A percentile compares a stretch with the other conserved stretches of the same genome.
Evolutionary conservation across 2,797 vertebrate species (phyloP).

Genomic region (Artibeus jamaicensis): DNA sequence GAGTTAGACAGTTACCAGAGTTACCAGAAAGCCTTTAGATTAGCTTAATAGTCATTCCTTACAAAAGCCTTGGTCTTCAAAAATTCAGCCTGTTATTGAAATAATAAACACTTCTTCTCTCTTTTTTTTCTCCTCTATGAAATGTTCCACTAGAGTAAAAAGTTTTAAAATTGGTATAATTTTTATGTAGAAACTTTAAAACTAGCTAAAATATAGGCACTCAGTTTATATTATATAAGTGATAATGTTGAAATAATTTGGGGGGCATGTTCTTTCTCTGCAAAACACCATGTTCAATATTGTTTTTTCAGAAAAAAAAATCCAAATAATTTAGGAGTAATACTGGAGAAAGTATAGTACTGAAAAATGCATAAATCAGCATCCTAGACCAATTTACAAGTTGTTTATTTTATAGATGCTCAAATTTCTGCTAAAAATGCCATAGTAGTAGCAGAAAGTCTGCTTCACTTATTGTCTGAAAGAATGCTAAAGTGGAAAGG

Average conservation of each 20-base stretch:
- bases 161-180: slow-evolving; percentile 38
- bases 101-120: slow-evolving; percentile 48
- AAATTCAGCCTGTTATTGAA: slow-evolving; percentile 57
- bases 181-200: not conserved
- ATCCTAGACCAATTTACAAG: not conserved
- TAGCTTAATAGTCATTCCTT: slow-evolving; percentile 11
- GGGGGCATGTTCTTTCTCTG: not conserved
- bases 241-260: not conserved
- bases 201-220: not conserved
- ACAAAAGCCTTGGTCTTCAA: not conserved
- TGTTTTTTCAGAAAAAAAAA: not conserved
- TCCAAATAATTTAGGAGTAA: slow-evolving; percentile 8
- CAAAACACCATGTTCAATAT: not conserved
- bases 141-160: not conserved
- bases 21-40: not conserved
- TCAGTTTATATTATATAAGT: not conserved
- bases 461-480: not conserved
- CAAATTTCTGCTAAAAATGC: slow-evolving; percentile 13
- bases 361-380: not conserved
- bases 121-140: not conserved
- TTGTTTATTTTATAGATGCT: not conserved
- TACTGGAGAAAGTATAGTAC: not conserved
- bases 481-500: slow-evolving; percentile 8
- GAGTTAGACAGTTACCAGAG: not conserved
- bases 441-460: not conserved